phyloP scores from a whole-genome alignment of 1,140 invertebrate species.

The Branchinecta lindahli region DNA sequence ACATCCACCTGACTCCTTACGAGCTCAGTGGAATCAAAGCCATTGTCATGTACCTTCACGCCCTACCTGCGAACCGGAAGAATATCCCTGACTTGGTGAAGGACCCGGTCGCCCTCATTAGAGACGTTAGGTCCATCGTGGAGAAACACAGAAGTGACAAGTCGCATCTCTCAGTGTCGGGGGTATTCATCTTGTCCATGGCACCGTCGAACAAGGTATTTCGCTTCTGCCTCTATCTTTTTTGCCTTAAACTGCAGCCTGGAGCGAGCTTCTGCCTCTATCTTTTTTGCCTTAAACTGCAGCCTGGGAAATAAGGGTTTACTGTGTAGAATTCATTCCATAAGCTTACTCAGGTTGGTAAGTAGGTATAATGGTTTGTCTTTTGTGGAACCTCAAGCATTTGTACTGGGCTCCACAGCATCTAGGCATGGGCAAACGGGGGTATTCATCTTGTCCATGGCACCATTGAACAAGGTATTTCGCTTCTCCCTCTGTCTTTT shows the following conservation, averaged over 20 bases:
- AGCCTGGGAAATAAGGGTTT: no score
- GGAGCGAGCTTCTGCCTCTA: no score
- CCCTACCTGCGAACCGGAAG: constrained; percentile 71
- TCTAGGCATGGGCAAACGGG: no score
- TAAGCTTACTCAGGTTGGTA: no score
- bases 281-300: no score
- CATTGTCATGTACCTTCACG: constrained; percentile 79
- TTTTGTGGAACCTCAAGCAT: no score
- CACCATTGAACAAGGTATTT: not conserved
- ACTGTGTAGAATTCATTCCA: no score
- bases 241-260: no score
- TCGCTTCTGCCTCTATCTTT: not conserved
- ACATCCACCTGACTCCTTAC: constrained; percentile 36
- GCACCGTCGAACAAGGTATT: not conserved
- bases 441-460: constrained; percentile 44
- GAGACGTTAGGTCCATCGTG: constrained; percentile 71
- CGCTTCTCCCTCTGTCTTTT: not conserved
- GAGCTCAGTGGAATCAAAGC: constrained; percentile 79
- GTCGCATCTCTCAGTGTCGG: constrained; percentile 62
- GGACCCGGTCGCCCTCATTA: constrained; percentile 73
- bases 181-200: constrained; percentile 47
- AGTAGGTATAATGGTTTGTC: no score
- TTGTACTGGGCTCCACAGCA: no score
- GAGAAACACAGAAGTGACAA: constrained; percentile 73
- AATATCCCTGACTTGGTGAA: constrained; percentile 77